Conservation (phyloP, 2,113 vertebrate species). For the Gymnarchus niloticus region DNA sequence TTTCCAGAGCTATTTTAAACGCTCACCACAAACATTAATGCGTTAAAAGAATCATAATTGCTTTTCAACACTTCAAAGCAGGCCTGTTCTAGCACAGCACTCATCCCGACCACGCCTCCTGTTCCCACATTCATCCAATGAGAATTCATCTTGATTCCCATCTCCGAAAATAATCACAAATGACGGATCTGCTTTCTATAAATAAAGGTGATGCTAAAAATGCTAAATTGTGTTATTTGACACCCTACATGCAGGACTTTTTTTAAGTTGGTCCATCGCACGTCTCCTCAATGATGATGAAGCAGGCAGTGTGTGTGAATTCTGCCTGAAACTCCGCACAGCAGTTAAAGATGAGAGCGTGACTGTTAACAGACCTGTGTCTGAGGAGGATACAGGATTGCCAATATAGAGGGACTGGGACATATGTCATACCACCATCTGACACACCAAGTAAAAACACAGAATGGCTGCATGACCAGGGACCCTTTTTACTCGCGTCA, state of each 20-base stretch:
- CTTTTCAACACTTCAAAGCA: neutral
- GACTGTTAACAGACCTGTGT: neutral
- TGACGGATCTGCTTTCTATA: neutral
- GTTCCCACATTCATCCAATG: neutral
- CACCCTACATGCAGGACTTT: neutral
- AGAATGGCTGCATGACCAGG: neutral
- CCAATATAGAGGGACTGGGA: neutral
- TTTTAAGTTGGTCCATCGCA: neutral
- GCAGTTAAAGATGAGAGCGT: neutral
- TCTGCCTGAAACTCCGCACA: no score
- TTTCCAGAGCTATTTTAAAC: neutral
- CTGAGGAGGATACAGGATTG: neutral
- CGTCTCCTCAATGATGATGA: neutral
- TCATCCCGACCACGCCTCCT: neutral
- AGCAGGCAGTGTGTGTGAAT: neutral
- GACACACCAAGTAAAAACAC: neutral
- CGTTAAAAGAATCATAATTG: neutral
- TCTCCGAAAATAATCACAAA: conserved; percentile 1
- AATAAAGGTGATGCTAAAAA: neutral
- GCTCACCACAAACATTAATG: neutral
- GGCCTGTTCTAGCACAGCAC: neutral
- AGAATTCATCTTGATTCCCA: neutral
- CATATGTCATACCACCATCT: neutral
- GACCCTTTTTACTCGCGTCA: neutral
- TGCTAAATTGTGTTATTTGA: neutral